These are phyloP conservation scores for Gymnarchus niloticus DNA, from an alignment of 2,113 vertebrate genomes.

Conservation along the genomic window DNA sequence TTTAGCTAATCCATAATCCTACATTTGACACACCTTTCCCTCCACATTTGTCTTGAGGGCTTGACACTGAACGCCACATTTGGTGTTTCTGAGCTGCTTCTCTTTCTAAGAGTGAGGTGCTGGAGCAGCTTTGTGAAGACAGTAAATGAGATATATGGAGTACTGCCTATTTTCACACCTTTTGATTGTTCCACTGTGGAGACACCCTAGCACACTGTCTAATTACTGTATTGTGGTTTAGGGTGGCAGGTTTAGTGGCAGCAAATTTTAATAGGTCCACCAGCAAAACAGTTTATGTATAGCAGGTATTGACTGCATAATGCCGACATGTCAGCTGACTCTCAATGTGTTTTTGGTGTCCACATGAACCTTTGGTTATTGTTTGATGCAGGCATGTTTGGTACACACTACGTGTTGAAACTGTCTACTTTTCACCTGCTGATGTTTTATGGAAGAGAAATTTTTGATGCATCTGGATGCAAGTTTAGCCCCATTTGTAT, in stretches of 20 bases:
- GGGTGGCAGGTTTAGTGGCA: neutral
- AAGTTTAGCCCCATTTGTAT: too few relatives aligned
- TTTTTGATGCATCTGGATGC: neutral
- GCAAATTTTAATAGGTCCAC: neutral
- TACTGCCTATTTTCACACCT: too few relatives aligned
- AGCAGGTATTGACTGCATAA: neutral
- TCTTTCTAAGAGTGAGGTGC: neutral
- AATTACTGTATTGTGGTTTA: neutral
- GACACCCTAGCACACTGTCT: neutral
- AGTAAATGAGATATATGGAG: neutral
- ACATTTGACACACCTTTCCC: neutral
- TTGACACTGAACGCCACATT: neutral
- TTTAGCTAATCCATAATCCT: neutral
- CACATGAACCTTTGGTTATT: constrained; percentile 60
- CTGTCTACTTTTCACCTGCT: constrained; percentile 60
- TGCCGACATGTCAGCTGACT: constrained; percentile 30
- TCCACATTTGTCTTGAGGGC: neutral
- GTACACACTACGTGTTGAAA: constrained; percentile 65
- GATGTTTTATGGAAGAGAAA: neutral
- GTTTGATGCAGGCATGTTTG: constrained; percentile 53
- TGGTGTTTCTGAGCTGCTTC: neutral
- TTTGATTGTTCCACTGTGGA: neutral
- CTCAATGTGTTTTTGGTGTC: constrained; percentile 58
- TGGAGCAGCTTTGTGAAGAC: neutral
- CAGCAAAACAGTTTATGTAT: neutral